Evolutionary conservation across 2,888 invertebrate genomes (phyloP).

Genomic region (Spatulosminthurus flaviceps): DNA sequence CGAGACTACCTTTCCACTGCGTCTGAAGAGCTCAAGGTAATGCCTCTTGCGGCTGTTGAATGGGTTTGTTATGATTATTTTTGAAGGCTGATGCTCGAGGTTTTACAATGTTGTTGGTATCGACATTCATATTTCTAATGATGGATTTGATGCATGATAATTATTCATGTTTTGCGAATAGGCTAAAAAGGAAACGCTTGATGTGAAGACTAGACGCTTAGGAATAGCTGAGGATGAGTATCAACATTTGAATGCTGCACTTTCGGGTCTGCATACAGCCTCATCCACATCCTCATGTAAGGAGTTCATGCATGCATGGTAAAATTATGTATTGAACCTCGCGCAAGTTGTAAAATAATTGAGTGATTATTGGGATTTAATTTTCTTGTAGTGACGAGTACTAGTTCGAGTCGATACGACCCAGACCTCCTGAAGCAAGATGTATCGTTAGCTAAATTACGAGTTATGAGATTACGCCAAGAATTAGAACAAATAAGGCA

Average conservation of each 20-base stretch:
- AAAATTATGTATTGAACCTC: too few relatives aligned
- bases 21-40: slow-evolving; percentile 92
- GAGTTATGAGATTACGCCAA: slow-evolving; percentile 86
- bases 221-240: slow-evolving; percentile 95
- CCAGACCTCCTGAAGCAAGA: slow-evolving; percentile 92
- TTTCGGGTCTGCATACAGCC: slow-evolving; percentile 67
- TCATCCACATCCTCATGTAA: slow-evolving; percentile 63
- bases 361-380: slow-evolving; percentile 1
- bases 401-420: slow-evolving; percentile 89
- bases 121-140: not conserved
- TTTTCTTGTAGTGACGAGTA: slow-evolving; percentile 75
- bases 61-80: slow-evolving; percentile 28
- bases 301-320: slow-evolving; percentile 26
- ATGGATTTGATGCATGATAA: too few relatives aligned
- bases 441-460: slow-evolving; percentile 80
- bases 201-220: slow-evolving; percentile 93
- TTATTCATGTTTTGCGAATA: slow-evolving; percentile 66
- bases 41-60: slow-evolving; percentile 60
- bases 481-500: slow-evolving; percentile 91
- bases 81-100: not conserved
- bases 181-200: slow-evolving; percentile 97
- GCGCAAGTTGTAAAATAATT: too few relatives aligned
- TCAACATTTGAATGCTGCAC: slow-evolving; percentile 87
- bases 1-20: slow-evolving; percentile 95
- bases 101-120: not conserved